Evolutionary conservation across 2,797 vertebrate species (phyloP).

Genomic region (Urocyon cinereoargenteus): DNA sequence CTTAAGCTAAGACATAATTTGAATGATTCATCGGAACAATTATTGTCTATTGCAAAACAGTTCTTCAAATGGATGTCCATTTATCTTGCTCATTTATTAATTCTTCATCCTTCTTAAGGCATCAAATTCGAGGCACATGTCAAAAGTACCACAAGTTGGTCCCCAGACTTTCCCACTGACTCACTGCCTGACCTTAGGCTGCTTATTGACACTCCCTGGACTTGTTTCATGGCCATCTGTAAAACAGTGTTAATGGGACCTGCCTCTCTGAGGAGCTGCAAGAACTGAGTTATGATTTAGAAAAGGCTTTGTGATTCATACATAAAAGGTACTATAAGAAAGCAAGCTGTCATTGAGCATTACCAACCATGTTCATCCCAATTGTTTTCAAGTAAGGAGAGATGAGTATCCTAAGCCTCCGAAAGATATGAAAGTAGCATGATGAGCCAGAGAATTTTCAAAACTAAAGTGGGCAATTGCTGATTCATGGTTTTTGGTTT

Average conservation of each 20-base stretch:
- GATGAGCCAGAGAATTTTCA: neutral
- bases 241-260: conserved; percentile 66
- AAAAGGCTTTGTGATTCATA: conserved; percentile 80
- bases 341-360: conserved; percentile 12
- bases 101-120: neutral
- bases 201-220: neutral
- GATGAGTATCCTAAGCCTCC: conserved; percentile 24
- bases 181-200: conserved; percentile 47
- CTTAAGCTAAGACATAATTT: neutral
- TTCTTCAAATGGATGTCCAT: neutral
- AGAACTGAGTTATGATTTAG: conserved; percentile 44
- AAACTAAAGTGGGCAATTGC: neutral
- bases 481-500: neutral
- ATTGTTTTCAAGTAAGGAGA: conserved; percentile 67
- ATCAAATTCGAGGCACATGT: neutral
- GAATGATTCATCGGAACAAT: neutral
- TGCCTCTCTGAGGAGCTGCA: neutral
- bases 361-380: conserved; percentile 21
- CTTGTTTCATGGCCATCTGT: conserved; percentile 61
- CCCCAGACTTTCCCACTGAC: conserved; percentile 71
- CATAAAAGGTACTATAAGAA: conserved; percentile 70
- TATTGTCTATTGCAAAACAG: neutral
- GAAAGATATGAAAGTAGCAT: neutral
- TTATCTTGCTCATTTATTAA: neutral
- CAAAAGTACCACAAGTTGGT: neutral